Base-by-base conservation (phyloP, 2,113 vertebrate species). In the Protomyctophum bolini region DNA sequence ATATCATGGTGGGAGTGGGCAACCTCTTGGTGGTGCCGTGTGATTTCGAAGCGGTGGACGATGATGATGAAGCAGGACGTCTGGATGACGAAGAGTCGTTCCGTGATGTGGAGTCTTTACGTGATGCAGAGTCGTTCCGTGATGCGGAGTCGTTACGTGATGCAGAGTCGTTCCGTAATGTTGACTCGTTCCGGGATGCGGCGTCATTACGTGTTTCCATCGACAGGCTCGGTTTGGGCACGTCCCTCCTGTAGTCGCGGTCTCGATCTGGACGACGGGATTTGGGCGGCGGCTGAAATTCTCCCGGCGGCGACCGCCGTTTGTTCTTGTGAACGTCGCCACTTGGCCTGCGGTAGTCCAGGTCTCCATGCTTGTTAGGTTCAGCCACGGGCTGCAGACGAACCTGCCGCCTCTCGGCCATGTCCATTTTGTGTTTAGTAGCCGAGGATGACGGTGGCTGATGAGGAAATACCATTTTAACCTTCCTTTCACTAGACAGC, bases 1-100 rank as follows among this genome's bases (percentile, higher is more conserved):
- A 95, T 93, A 96, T 96, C 95, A 97, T 95, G 70, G 94, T 95
- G 7, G 96, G 94, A 1, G 94, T 96, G 46, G 96, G 96, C 67
- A 95, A 83, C 71, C 94, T 93, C 89, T 94, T 96, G 86, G 82
- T 91, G 6, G 87, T 64, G 47, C 89, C 84, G 0, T 82, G 64
- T 28, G 67, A 66, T 75, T 84, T 86, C 63, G 83, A 83, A 41
- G 70, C 74, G 50, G 82, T 74, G 0, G 83, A 82, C 47, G 86
- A 79, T 0, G 83, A 82, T 50, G 86, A 80, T 0, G 87, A 84
- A 6, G 76, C 14, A 69, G 86, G 81, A 0, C 60, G 74, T 47
- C 83, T 84, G 3, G 81, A 86, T 0, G 67, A 46, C 3, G 46
- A 33, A 2, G 33, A 41, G 33, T 41, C 33, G 3, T 41, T 41